phyloP scores from a whole-genome alignment of 2,797 vertebrate species.

The Diplodus sargus region DNA sequence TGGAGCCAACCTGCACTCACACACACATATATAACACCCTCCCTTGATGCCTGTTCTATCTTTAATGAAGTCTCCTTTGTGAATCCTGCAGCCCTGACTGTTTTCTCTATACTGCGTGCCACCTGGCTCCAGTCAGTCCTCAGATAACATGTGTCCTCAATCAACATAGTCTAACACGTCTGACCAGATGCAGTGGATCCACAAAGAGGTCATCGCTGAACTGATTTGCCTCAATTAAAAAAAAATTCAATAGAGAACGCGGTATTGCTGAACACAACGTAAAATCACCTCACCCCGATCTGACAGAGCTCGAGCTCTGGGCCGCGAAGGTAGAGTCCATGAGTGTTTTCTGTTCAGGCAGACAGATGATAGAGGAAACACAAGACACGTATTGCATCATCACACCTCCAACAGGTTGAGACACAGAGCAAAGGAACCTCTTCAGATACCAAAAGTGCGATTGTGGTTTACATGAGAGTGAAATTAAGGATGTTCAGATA shows the following conservation, averaged over 20 bases:
- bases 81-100: conserved; percentile 44
- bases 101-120: conserved; percentile 52
- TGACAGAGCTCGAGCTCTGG: neutral
- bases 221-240: conserved; percentile 10
- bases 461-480: conserved; percentile 4
- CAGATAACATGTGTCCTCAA: conserved; percentile 53
- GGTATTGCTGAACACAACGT: neutral
- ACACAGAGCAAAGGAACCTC: neutral
- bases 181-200: conserved; percentile 2
- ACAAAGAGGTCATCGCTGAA: conserved; percentile 15
- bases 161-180: conserved; percentile 16
- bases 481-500: neutral
- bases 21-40: neutral
- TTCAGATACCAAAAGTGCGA: conserved; percentile 7
- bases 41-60: conserved; percentile 53
- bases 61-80: conserved; percentile 70
- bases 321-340: neutral
- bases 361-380: conserved; percentile 30
- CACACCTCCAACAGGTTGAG: conserved; percentile 34
- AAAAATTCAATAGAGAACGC: neutral
- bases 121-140: conserved; percentile 62
- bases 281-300: neutral
- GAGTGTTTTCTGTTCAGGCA: conserved; percentile 25
- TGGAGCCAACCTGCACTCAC: conserved; percentile 18
- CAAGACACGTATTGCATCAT: neutral